Evolutionary conservation across 2,113 vertebrate species (phyloP).

Genomic region (Saccopteryx leptura): DNA sequence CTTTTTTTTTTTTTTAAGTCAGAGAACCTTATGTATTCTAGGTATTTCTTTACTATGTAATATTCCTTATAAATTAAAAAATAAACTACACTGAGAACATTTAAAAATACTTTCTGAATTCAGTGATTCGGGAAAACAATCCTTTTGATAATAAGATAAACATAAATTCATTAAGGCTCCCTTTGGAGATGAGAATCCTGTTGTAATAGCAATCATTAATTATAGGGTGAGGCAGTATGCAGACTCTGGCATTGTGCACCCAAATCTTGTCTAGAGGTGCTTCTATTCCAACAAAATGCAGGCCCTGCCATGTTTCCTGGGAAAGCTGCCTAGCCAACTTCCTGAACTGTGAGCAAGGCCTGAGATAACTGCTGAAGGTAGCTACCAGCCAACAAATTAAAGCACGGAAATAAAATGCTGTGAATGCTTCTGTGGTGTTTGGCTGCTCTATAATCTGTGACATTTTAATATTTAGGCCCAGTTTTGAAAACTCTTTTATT

Average conservation of each 20-base stretch:
- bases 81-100: slow-evolving; percentile 9
- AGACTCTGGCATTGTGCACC: background rate
- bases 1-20: slow-evolving; percentile 47
- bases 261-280: background rate
- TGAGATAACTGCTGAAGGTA: background rate
- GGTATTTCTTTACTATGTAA: slow-evolving; percentile 28
- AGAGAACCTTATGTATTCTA: background rate
- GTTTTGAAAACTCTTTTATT: slow-evolving; percentile 28
- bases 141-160: slow-evolving; percentile 52
- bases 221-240: background rate
- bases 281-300: background rate
- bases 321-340: slow-evolving; percentile 32
- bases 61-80: slow-evolving; percentile 27
- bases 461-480: background rate
- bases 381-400: background rate
- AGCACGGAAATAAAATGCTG: background rate
- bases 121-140: background rate
- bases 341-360: background rate
- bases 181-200: background rate
- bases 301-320: slow-evolving; percentile 23
- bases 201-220: slow-evolving; percentile 25
- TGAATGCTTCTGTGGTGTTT: background rate
- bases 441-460: background rate
- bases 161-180: background rate
- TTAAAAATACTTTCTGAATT: slow-evolving; percentile 31